A percentile compares a stretch with the other conserved stretches of the same genome.
These are phyloP conservation scores for Crotophaga sulcirostris DNA, from an alignment of 2,113 vertebrate genomes.

Conservation along the genomic window DNA sequence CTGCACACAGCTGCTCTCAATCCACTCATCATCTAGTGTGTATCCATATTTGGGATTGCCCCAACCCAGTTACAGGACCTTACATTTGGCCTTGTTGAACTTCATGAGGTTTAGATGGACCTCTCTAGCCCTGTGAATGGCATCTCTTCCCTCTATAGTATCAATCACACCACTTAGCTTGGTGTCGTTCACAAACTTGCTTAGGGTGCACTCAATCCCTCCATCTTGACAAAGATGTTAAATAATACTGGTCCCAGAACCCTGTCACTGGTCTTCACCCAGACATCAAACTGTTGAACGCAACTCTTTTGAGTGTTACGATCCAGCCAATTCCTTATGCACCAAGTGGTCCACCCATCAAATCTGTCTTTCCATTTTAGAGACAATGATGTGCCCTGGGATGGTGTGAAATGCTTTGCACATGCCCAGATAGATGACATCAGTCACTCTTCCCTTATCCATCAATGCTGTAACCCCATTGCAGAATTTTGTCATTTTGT, in stretches of 20 bases:
- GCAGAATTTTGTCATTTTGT: neutral
- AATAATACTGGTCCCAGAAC: neutral
- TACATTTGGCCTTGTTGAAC: neutral
- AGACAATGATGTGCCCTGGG: neutral
- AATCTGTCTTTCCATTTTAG: neutral
- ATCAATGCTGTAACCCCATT: accelerated
- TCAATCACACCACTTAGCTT: neutral
- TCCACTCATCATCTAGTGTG: neutral
- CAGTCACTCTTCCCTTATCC: neutral
- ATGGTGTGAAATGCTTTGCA: neutral
- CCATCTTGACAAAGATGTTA: neutral
- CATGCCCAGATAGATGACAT: neutral
- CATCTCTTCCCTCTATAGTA: neutral
- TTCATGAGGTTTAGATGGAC: neutral
- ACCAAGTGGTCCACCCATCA: accelerated
- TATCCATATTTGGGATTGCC: neutral
- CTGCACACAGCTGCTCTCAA: neutral
- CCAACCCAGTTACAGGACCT: neutral
- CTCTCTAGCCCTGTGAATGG: neutral
- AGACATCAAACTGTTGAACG: neutral
- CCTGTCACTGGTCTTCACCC: neutral
- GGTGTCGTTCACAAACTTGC: neutral
- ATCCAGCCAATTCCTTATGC: neutral
- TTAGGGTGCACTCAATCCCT: neutral
- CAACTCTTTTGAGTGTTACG: neutral